Conservation (phyloP, 2,113 vertebrate species). For the Cacatua alba region DNA sequence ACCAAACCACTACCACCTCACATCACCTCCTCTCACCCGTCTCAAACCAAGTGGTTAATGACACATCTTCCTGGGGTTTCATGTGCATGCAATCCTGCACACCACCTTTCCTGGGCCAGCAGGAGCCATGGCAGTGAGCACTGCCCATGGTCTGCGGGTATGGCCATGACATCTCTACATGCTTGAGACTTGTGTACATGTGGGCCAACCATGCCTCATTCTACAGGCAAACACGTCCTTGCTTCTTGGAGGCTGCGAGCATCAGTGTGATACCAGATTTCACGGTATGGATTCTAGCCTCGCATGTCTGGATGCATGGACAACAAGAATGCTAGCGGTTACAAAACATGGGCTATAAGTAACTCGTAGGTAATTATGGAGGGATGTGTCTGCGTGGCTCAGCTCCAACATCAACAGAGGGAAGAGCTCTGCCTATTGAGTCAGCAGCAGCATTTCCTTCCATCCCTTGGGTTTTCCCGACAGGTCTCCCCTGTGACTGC, state of each 20-base stretch:
- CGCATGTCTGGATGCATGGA: accelerated
- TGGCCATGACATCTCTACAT: accelerated
- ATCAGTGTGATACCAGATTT: neutral
- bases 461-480: neutral
- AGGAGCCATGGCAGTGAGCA: neutral
- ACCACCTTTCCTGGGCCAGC: neutral
- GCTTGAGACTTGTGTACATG: accelerated
- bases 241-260: neutral
- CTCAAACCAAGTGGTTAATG: neutral
- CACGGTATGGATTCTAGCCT: neutral
- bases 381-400: slow-evolving; percentile 32
- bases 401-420: slow-evolving; percentile 49
- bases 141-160: neutral
- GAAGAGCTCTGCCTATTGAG: slow-evolving; percentile 62
- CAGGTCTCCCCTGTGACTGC: neutral
- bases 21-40: neutral
- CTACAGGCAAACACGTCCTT: neutral
- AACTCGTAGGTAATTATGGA: slow-evolving; percentile 10
- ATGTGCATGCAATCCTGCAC: neutral
- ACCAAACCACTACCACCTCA: neutral
- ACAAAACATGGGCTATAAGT: neutral
- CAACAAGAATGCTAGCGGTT: neutral
- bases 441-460: slow-evolving; percentile 46
- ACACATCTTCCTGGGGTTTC: neutral
- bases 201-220: neutral